Base-by-base conservation (phyloP, 2,113 vertebrate genomes). In the Aegithalos caudatus region DNA sequence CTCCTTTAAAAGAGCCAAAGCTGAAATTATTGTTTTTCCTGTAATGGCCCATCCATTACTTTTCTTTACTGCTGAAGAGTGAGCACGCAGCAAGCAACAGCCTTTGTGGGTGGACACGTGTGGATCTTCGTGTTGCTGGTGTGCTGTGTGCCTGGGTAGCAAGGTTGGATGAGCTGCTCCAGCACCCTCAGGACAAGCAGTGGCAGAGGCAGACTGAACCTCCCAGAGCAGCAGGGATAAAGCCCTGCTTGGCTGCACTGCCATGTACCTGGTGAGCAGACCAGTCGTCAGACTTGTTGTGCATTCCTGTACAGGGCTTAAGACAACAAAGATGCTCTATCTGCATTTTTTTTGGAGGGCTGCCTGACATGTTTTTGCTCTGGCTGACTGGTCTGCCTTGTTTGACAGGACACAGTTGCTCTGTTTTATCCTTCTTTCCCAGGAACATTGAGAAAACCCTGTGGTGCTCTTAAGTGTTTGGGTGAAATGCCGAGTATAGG, bases 251-350 rank as follows among this genome's bases (percentile, higher is more conserved):
- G 54, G 58, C 64, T 73, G 33, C 0, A 0, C 50, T 51, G 51
- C 51, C 4, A 0, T 8, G 16, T 20, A 65, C 69, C 56, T 22
- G 70, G 9, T 19, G 56, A 51, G 42, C 65, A 37, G 57, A 69
- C 23, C 11, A 0, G 38, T 11, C 35, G 77, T 44, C 77, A 81
- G 69, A 35, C 51, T 45, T 2, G 4, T 25, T 4, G 0, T 44
- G 61, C 54, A 31, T 81, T 93, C 88, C 78, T 77, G 20, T 61
- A 42, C 37, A 9, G 0, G 1, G 62, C 58, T 47, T 82, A 42
- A 94, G 86, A 66, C 80, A 64, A 83, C 80, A 64, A 92, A 86
- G 51, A 94, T 86, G 77, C 15, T 74, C 80, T 72, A n/a, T 29
- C 47, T 48, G 19, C 2, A 0, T 4, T 25, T 33, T 21, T 88